Evolutionary conservation across 1,140 invertebrate genomes (phyloP), one percentile per base, ranked within the genome.

Genomic region (Drosophila ohnishii): DNA sequence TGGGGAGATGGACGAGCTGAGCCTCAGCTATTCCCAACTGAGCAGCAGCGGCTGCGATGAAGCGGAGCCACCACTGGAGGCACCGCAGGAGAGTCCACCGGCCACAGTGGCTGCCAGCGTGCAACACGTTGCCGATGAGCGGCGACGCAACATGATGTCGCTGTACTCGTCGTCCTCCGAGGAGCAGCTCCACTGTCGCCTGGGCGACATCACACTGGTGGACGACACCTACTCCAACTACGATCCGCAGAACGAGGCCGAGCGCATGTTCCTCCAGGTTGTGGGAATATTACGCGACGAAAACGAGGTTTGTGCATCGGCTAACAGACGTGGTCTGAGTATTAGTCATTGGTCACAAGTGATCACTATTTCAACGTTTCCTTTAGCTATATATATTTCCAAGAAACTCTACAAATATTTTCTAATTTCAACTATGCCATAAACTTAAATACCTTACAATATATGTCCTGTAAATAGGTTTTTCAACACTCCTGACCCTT

Each of bases 201-300:
- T 90, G 37, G 91, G 91, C 51, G 88, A 92, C 59, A 91, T 92
- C 13, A 92, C 91, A 1, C 71, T 91, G 39, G 88, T 92, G 62
- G 91, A 91, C 45, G 91, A 92, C 58, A 90, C 82, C 30, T 90
- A 91, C 59, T 89, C 87, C 44, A 88, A 77, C 44, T 91, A 76
- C 75, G 90, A 91, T 78, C 90, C 91, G 40, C 81, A 92, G 58
- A 92, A 91, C 60, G 91, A 92, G 63, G 91, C 91, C 10, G 91
- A 92, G 58, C 85, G 85, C 32, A 91, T 92, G 91, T 92, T 91
- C 53, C 75, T 90, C 14, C 91, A 92, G 65, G 86, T 92, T 48
- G 91, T 92, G 2, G 90, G 90, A 77, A 92, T 92, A 65, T 82
- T 92, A 62, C 89, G 91, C 69, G 91, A 91, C 48, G 91, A 92